Percentiles rank a stretch among this genome's conserved stretches.
phyloP scores from a whole-genome alignment of 2,888 invertebrate genomes.

The Macrophya alboannulata region DNA sequence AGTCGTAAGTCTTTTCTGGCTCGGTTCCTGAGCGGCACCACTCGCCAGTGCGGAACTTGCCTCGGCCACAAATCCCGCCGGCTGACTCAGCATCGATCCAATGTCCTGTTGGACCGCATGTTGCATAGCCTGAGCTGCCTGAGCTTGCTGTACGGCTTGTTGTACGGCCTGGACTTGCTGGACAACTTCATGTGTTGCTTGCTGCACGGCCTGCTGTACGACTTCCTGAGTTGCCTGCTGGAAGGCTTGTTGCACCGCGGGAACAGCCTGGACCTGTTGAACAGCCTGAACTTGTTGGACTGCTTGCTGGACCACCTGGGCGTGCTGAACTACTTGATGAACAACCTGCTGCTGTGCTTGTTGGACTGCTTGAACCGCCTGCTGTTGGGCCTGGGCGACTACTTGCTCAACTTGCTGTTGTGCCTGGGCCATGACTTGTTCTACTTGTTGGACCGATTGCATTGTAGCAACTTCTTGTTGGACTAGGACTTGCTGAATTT shows the following conservation, averaged over 20 bases:
- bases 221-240: constrained; percentile 76
- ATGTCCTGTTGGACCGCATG: constrained; percentile 79
- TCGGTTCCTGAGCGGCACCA: constrained; percentile 76
- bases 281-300: constrained; percentile 78
- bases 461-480: constrained; percentile 75
- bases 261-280: constrained; percentile 76
- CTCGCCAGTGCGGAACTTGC: constrained; percentile 74
- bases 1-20: constrained; percentile 76
- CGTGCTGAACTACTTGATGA: constrained; percentile 78
- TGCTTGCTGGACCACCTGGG: constrained; percentile 78
- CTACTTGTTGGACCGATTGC: constrained; percentile 76
- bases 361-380: constrained; percentile 77
- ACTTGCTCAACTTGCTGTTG: constrained; percentile 78
- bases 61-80: constrained; percentile 77
- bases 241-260: constrained; percentile 75
- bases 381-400: constrained; percentile 78
- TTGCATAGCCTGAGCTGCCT: constrained; percentile 78
- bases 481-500: constrained; percentile 71
- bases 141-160: constrained; percentile 78
- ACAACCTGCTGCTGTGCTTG: constrained; percentile 78
- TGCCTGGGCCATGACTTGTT: constrained; percentile 77
- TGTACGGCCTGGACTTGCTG: constrained; percentile 77
- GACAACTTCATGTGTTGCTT: constrained; percentile 76
- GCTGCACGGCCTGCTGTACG: constrained; percentile 76
- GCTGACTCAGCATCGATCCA: constrained; percentile 76